These are phyloP conservation scores for Mythimna albipuncta DNA, from an alignment of 2,888 invertebrate species.

Conservation along the genomic window DNA sequence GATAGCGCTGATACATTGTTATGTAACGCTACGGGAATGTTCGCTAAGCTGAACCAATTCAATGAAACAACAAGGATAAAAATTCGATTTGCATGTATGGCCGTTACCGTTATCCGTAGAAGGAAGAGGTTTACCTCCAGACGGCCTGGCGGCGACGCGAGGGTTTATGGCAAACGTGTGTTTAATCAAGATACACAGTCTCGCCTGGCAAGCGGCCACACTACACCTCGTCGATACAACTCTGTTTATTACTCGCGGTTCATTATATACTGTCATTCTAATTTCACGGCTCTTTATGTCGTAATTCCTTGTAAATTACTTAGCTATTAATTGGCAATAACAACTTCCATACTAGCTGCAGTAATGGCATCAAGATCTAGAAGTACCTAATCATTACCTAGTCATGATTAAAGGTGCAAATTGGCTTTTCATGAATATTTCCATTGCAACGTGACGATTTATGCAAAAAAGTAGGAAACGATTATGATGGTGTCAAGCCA, in stretches of 20 bases:
- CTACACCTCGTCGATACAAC: slow-evolving; percentile 69
- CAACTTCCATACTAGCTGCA: slow-evolving; percentile 34
- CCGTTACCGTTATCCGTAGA: slow-evolving; percentile 63
- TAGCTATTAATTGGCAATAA: slow-evolving; percentile 42
- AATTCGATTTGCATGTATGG: slow-evolving; percentile 71
- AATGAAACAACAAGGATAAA: slow-evolving; percentile 57
- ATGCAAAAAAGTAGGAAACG: slow-evolving; percentile 34
- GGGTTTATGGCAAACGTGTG: slow-evolving; percentile 69
- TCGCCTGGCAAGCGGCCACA: slow-evolving; percentile 75
- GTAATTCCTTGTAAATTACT: slow-evolving; percentile 43
- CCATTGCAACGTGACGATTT: slow-evolving; percentile 43
- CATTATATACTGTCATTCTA: slow-evolving; percentile 74
- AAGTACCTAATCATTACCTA: slow-evolving; percentile 12
- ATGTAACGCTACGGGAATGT: slow-evolving; percentile 41
- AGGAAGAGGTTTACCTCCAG: slow-evolving; percentile 81
- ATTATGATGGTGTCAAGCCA: slow-evolving; percentile 50
- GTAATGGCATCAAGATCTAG: slow-evolving; percentile 31
- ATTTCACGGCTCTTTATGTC: slow-evolving; percentile 64
- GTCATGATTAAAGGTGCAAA: slow-evolving; percentile 52
- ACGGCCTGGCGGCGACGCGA: slow-evolving; percentile 78
- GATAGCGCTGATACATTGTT: slow-evolving; percentile 55
- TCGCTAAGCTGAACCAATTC: slow-evolving; percentile 44
- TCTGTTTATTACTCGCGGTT: slow-evolving; percentile 71
- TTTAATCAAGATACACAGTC: slow-evolving; percentile 72
- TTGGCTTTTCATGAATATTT: slow-evolving; percentile 52